Base-by-base conservation (phyloP, 2,113 vertebrate genomes). In the Clarias batrachus region DNA sequence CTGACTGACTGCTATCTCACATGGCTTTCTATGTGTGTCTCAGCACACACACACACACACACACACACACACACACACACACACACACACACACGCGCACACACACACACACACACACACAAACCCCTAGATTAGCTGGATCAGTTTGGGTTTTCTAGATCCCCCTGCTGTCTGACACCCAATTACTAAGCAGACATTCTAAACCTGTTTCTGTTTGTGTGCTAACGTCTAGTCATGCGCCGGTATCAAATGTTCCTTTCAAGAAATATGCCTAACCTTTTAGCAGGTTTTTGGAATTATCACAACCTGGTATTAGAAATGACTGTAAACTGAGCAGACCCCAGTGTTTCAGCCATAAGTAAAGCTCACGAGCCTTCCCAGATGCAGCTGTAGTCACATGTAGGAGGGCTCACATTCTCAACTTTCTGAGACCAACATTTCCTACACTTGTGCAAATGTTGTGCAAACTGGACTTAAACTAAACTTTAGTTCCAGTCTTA, bases 91-190 rank as follows among this genome's bases (percentile, higher is more conserved):
- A 56, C 54, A 56, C 54, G 4, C 54, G 4, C 56, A 57, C 56
- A 57, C 56, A 57, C 57, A 59, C 14, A 59, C 79, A 59, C 74
- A 60, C 65, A 91, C 89, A 52, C 81, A 65, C 81, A 82, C 33
- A 82, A 25, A n/a, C 60, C 41, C 65, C 83, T 74, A 93, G 93
- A 94, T 94, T 94, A 94, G 92, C 91, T 48, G 81, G 92, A 95
- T 95, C 94, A 92, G 91, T 93, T 92, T 93, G 88, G 81, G 89
- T 89, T 94, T 93, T 94, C 92, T 90, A 90, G 85, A 93, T 92
- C 83, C 90, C 85, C 90, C 74, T 91, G 52, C 82, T 88, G 91
- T 89, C 90, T 90, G 74, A 89, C 77, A 71, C 25, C 37, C 84
- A 52, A 62, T 76, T 54, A 87, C 80, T 87, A 81, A 86, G 87